Conservation (phyloP, 1,140 invertebrate genomes). For the Cydia amplana region DNA sequence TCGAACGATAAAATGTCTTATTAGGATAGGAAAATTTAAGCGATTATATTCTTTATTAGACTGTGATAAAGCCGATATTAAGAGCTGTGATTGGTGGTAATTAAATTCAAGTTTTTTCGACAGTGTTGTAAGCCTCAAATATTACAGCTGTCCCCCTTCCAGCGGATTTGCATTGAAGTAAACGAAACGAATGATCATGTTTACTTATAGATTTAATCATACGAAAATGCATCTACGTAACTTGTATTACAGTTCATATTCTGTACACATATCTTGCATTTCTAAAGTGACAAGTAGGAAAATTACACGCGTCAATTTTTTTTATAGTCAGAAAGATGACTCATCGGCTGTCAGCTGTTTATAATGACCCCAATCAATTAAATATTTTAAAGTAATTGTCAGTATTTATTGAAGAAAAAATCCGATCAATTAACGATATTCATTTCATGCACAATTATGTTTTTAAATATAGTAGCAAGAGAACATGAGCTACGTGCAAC, state of each 20-base stretch:
- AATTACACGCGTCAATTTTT: not conserved
- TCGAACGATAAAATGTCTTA: conserved; percentile 56
- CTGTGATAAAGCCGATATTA: conserved; percentile 62
- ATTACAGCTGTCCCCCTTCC: conserved; percentile 10
- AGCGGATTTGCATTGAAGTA: not conserved
- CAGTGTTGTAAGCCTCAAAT: conserved; percentile 55
- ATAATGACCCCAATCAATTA: conserved; percentile 6
- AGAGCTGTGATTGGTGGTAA: conserved; percentile 47
- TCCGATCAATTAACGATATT: not conserved
- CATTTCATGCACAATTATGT: not conserved
- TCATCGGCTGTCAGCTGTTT: conserved; percentile 27
- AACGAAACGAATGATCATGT: not conserved
- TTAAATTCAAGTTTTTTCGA: conserved; percentile 39
- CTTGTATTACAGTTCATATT: not conserved
- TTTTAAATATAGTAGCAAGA: conserved; percentile 9
- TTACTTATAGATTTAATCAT: not conserved
- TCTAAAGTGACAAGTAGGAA: not conserved
- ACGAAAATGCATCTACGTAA: not conserved
- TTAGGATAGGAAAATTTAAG: conserved; percentile 40
- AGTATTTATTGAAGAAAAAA: not conserved
- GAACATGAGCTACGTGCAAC: not conserved
- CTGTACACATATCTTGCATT: not conserved
- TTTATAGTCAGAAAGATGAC: not conserved
- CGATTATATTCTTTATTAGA: conserved; percentile 60
- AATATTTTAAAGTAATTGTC: not conserved